These are phyloP conservation scores for Silurus lanzhouensis DNA, from an alignment of 2,797 vertebrate species.

Conservation along the genomic window DNA sequence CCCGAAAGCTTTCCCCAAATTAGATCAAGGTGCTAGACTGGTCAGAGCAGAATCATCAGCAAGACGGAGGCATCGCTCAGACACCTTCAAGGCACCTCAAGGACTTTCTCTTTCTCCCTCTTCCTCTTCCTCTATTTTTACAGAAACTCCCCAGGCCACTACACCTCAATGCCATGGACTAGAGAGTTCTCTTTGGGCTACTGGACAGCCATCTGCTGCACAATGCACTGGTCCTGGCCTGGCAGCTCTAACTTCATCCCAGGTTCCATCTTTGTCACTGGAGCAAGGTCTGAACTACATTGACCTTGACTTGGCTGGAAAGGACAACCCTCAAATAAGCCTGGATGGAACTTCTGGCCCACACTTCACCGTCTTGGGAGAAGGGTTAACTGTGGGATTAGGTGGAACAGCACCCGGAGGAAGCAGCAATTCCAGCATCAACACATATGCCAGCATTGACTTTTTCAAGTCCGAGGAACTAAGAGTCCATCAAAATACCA, in stretches of 20 bases:
- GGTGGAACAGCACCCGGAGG: constrained; percentile 62
- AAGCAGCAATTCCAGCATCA: constrained; percentile 63
- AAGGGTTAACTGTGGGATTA: constrained; percentile 43
- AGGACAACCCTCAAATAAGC: constrained; percentile 67
- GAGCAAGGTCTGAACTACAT: constrained; percentile 83
- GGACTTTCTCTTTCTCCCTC: constrained; percentile 64
- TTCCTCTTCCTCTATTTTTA: constrained; percentile 70
- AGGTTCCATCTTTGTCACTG: constrained; percentile 65
- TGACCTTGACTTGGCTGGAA: constrained; percentile 78
- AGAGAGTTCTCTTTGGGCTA: constrained; percentile 73
- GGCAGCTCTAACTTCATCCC: constrained; percentile 64
- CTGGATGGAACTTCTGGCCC: constrained; percentile 66
- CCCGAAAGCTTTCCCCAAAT: constrained; percentile 69
- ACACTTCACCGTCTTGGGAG: constrained; percentile 60
- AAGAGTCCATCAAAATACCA: constrained; percentile 71
- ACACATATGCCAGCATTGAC: constrained; percentile 83
- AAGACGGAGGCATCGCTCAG: constrained; percentile 68
- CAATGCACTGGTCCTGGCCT: constrained; percentile 52
- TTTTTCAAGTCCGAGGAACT: constrained; percentile 81
- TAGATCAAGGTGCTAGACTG: constrained; percentile 67
- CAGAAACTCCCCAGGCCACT: constrained; percentile 66
- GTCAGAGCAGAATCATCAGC: constrained; percentile 66
- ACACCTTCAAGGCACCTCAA: constrained; percentile 68
- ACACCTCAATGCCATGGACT: constrained; percentile 66
- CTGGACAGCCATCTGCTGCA: constrained; percentile 60